Conservation (phyloP, 2,113 vertebrate species). For the Aythya baeri region DNA sequence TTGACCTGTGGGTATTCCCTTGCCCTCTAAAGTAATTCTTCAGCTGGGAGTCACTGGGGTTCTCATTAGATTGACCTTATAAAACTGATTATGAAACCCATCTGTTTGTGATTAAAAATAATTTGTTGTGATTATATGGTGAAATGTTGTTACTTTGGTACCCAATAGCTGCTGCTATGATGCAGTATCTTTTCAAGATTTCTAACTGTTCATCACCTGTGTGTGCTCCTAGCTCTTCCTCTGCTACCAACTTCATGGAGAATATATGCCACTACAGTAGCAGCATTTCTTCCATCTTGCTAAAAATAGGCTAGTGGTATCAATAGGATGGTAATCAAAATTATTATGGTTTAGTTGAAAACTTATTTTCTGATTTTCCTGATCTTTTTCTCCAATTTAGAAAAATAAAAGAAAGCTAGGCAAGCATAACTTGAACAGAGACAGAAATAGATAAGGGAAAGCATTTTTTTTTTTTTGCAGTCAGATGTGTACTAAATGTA, state of each 20-base stretch:
- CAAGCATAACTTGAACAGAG: background rate
- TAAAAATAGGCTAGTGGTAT: background rate
- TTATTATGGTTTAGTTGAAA: background rate
- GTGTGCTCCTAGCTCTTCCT: background rate
- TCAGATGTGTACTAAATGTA: background rate
- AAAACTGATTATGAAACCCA: constrained; percentile 20
- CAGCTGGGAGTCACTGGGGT: background rate
- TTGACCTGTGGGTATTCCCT: constrained; percentile 57
- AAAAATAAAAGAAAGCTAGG: background rate
- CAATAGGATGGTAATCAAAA: background rate
- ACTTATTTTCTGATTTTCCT: background rate
- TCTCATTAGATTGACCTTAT: constrained; percentile 17
- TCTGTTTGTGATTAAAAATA: constrained; percentile 47
- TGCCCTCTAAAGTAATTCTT: constrained; percentile 60
- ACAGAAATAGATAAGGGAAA: background rate
- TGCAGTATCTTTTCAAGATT: background rate
- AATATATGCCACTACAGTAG: background rate
- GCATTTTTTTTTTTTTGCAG: background rate
- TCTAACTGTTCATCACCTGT: background rate
- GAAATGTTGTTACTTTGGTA: background rate
- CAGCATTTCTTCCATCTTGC: background rate
- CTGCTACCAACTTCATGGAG: background rate
- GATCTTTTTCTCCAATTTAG: background rate
- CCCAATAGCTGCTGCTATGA: background rate
- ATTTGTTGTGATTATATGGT: constrained; percentile 20